Evolutionary conservation across 2,113 vertebrate species (phyloP), one percentile per base, ranked within the genome.

Genomic region (rat (Rattus norvegicus)): DNA sequence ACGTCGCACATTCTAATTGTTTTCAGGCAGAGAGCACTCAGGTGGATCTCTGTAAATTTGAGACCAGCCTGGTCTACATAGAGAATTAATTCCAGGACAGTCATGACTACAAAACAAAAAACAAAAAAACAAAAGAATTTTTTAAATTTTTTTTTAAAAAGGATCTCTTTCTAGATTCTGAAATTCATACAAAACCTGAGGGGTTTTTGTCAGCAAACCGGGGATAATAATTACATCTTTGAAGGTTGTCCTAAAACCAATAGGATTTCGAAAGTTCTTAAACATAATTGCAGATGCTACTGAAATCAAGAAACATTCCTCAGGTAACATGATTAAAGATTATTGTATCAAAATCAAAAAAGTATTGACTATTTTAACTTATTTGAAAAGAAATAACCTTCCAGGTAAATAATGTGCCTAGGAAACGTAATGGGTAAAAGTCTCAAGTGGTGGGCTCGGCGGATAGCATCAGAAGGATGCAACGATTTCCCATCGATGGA

Each of bases 361-460:
- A 61, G 10, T 13, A 61, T 83, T 63, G 88, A 84, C 8, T 79
- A 17, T 5, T 75, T 92, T 93, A 84, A 87, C 85, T 61, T 83
- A 92, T 39, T 67, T 59, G 52, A 94, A 94, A 93, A 59, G 47
- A 91, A 92, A 80, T 28, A n/a, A 26, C 30, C 69, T 95, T 95
- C 70, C 33, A 63, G 94, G 70, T 36, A 96, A 90, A 79, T 73
- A 79, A 83, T 28, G 24, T 49, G 90, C 72, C 72, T 16, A 33
- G n/a, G 20, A 85, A 75, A 7, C 6, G 22, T 28, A 6, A 13
- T 4, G 30, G 12, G 22, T 26, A 33, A 5, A 26, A 10, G 3
- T 5, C 54, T 69, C 69, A 79, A 83, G 72, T 93, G 14, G 70
- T 54, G 72, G 16, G 69, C 59, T 85, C 75, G 61, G n/a, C 3